Conservation (phyloP, 2,888 invertebrate species). For the Mycogona germanica region DNA sequence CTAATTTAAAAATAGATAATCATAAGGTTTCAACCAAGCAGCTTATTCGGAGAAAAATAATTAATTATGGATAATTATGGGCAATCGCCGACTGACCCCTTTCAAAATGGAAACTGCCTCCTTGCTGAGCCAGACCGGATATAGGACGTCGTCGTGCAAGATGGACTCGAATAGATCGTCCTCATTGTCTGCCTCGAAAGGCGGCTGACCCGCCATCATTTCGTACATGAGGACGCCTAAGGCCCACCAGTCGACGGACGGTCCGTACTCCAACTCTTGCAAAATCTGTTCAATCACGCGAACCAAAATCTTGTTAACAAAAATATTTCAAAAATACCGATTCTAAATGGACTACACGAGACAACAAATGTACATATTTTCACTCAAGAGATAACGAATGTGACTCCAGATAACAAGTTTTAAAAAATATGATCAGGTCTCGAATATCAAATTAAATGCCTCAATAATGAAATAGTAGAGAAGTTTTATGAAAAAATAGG, state of each 20-base stretch:
- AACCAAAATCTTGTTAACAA: no score
- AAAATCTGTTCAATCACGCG: conserved; percentile 48
- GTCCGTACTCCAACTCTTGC: conserved; percentile 68
- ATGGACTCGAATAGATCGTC: conserved; percentile 98
- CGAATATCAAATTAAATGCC: no score
- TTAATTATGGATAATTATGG: neutral
- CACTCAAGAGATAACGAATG: neutral
- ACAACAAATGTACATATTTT: conserved; percentile 3
- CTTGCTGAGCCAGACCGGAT: conserved; percentile 91
- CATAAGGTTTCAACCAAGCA: neutral
- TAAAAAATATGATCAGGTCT: no score
- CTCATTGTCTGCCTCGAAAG: conserved; percentile 99
- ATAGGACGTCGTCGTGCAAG: conserved; percentile 93
- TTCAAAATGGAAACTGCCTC: conserved; percentile 84
- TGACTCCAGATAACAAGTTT: no score
- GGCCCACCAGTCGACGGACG: conserved; percentile 66
- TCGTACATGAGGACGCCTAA: conserved; percentile 97
- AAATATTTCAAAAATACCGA: no score
- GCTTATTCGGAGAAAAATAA: neutral
- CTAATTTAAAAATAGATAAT: neutral
- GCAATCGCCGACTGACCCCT: conserved; percentile 39
- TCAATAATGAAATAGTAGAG: no score
- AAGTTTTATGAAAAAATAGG: no score
- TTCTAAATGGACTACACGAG: neutral
- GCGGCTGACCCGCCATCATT: conserved; percentile 99